A percentile compares a stretch with the other conserved stretches of the same genome.
Conservation (phyloP, 2,888 invertebrate species). For the Cheilosia vernalis region DNA sequence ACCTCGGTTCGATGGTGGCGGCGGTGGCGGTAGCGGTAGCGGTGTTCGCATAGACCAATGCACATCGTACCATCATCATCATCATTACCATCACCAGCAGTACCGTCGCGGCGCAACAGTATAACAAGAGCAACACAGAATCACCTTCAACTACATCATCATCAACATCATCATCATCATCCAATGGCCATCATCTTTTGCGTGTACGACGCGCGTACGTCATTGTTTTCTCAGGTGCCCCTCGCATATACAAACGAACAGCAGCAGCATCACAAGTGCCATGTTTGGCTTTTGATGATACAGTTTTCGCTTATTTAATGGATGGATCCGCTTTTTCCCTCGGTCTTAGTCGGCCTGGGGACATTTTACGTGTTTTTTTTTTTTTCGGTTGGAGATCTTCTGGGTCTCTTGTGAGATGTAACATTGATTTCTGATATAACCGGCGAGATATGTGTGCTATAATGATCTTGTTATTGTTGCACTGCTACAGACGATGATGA, state of each 20-base stretch:
- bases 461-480: constrained; percentile 65
- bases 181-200: constrained; percentile 38
- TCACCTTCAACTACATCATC: constrained; percentile 64
- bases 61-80: constrained; percentile 71
- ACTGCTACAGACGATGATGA: constrained; percentile 11
- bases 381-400: constrained; percentile 53
- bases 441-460: constrained; percentile 54
- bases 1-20: constrained; percentile 75
- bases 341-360: neutral
- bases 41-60: constrained; percentile 68
- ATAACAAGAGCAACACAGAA: constrained; percentile 69
- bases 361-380: constrained; percentile 3
- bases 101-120: constrained; percentile 50
- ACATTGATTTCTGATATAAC: constrained; percentile 70
- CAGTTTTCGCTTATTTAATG: constrained; percentile 68
- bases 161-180: neutral
- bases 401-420: constrained; percentile 45
- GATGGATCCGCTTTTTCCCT: constrained; percentile 28
- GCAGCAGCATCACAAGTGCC: constrained; percentile 45
- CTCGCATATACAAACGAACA: too few species aligned
- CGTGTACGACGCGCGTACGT: constrained; percentile 53
- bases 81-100: constrained; percentile 26
- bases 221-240: constrained; percentile 66
- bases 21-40: constrained; percentile 26
- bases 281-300: constrained; percentile 57